Evolutionary conservation across 2,888 invertebrate species (phyloP).

Genomic region (Cacoxenus indagator): DNA sequence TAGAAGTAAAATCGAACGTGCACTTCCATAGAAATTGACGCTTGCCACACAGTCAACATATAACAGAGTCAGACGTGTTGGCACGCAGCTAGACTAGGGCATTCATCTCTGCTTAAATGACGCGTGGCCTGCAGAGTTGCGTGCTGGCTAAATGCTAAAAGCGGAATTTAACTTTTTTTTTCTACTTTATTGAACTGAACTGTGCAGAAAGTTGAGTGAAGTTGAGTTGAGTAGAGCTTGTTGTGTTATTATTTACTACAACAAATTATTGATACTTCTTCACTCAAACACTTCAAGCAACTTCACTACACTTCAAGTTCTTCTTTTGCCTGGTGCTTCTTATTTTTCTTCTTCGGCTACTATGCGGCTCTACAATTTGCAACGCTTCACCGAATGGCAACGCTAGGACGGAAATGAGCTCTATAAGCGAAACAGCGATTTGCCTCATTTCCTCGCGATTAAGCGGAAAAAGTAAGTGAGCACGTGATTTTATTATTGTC

Average conservation of each 20-base stretch:
- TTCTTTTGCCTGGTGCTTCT: too few relatives aligned
- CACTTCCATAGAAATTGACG: neutral
- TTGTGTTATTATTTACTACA: slow-evolving; percentile 18
- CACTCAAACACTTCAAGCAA: neutral
- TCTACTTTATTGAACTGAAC: too few relatives aligned
- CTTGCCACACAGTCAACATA: neutral
- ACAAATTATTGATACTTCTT: neutral
- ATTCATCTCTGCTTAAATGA: neutral
- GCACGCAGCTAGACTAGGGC: neutral
- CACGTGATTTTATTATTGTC: slow-evolving; percentile 20
- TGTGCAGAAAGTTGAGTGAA: too few relatives aligned
- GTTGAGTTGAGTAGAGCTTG: too few relatives aligned
- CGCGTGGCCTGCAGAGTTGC: neutral
- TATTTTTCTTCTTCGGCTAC: too few relatives aligned
- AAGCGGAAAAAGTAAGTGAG: slow-evolving; percentile 18
- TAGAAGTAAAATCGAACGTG: neutral
- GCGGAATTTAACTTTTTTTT: neutral
- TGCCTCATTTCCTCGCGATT: slow-evolving; percentile 22
- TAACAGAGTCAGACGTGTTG: neutral
- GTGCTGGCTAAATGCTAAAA: neutral
- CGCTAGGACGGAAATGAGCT: slow-evolving; percentile 20
- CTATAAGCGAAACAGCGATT: slow-evolving; percentile 23
- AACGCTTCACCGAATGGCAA: neutral
- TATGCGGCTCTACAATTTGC: neutral
- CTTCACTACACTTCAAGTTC: too few relatives aligned